phyloP scores from a whole-genome alignment of 2,888 invertebrate species.

The Drosophila nigricruria region DNA sequence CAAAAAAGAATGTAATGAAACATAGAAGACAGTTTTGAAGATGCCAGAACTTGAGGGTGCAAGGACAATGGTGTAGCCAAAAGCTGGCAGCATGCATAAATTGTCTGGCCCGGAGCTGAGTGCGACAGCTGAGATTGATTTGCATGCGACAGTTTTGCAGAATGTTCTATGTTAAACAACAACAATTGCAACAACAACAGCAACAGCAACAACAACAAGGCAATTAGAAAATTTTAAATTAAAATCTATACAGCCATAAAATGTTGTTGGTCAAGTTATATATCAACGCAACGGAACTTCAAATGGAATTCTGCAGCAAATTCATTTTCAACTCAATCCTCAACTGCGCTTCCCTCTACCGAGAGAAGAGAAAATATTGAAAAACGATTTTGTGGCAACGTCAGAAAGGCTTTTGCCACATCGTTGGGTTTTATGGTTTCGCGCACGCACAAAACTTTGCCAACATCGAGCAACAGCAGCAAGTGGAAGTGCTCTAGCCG shows the following conservation, averaged over 20 bases:
- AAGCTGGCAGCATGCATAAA: slow-evolving; percentile 68
- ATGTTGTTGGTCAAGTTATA: slow-evolving; percentile 50
- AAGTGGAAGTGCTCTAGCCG: neutral
- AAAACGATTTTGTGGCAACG: slow-evolving; percentile 76
- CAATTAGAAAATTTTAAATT: slow-evolving; percentile 73
- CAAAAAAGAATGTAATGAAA: slow-evolving; percentile 70
- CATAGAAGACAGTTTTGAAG: slow-evolving; percentile 53
- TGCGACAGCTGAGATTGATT: slow-evolving; percentile 76
- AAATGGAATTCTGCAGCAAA: slow-evolving; percentile 27
- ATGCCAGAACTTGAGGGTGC: slow-evolving; percentile 29
- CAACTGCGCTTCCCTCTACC: neutral
- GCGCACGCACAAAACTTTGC: slow-evolving; percentile 80
- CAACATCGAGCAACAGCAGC: slow-evolving; percentile 33
- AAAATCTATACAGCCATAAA: slow-evolving; percentile 62
- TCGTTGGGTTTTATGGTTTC: slow-evolving; percentile 81
- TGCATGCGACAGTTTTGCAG: slow-evolving; percentile 75
- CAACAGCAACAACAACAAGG: slow-evolving; percentile 29
- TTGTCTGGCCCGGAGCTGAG: slow-evolving; percentile 57
- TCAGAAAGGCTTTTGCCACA: slow-evolving; percentile 76
- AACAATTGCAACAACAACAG: slow-evolving; percentile 4
- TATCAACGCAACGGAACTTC: slow-evolving; percentile 37
- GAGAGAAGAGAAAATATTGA: slow-evolving; percentile 61
- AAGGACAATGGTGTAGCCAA: slow-evolving; percentile 37
- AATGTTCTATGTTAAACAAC: slow-evolving; percentile 37
- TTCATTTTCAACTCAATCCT: slow-evolving; percentile 9